Percentiles rank a stretch among this genome's conserved stretches.
Conservation (phyloP, 2,113 vertebrate species). For the Paratilapia polleni region DNA sequence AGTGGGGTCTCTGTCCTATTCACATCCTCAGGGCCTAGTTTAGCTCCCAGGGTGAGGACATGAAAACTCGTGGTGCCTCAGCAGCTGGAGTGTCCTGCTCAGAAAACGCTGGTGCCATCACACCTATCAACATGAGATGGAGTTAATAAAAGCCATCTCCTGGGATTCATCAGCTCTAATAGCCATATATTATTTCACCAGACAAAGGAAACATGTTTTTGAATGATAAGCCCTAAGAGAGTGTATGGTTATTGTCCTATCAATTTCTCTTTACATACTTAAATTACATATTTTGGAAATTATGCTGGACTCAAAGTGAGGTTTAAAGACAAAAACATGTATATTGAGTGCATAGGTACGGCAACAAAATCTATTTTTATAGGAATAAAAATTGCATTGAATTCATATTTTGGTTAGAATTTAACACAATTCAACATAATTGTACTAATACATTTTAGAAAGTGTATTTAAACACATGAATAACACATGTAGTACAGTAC, state of each 20-base stretch:
- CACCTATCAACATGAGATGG: slow-evolving; percentile 68
- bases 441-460: neutral
- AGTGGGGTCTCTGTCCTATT: slow-evolving; percentile 20
- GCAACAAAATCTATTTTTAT: neutral
- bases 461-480: neutral
- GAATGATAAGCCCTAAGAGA: slow-evolving; percentile 72
- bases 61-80: slow-evolving; percentile 16
- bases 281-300: slow-evolving; percentile 27
- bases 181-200: slow-evolving; percentile 66
- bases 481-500: neutral
- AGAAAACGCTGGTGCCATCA: slow-evolving; percentile 52
- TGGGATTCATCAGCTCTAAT: slow-evolving; percentile 75
- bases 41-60: slow-evolving; percentile 32
- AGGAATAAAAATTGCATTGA: neutral
- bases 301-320: neutral
- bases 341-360: neutral
- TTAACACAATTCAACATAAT: neutral
- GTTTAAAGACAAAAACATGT: neutral
- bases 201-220: slow-evolving; percentile 65
- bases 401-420: neutral
- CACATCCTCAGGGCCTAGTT: slow-evolving; percentile 52
- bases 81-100: slow-evolving; percentile 61
- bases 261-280: slow-evolving; percentile 37
- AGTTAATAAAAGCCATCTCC: slow-evolving; percentile 77
- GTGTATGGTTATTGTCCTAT: slow-evolving; percentile 42